phyloP scores from a whole-genome alignment of 92 coral and sea anemone species.

The Paramuricea clavata region DNA sequence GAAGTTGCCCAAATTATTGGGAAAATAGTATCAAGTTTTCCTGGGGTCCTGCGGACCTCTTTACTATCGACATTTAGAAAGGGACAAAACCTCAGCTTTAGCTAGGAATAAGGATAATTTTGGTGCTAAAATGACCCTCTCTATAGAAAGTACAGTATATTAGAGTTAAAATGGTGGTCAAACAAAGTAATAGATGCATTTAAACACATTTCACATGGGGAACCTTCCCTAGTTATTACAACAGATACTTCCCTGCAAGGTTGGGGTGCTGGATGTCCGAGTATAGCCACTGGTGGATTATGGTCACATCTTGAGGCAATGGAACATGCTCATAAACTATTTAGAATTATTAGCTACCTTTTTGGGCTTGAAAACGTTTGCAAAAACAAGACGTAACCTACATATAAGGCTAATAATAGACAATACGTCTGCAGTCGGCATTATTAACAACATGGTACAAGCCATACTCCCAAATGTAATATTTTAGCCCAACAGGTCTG shows the following conservation, averaged over 20 bases:
- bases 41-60: conserved; percentile 73
- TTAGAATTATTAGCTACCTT: conserved; percentile 63
- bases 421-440: conserved; percentile 66
- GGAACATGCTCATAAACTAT: conserved; percentile 60
- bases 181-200: conserved; percentile 14
- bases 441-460: conserved; percentile 71
- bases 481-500: conserved; percentile 53
- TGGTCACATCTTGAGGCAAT: conserved; percentile 47
- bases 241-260: conserved; percentile 62
- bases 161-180: conserved; percentile 62
- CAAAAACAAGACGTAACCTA: background rate
- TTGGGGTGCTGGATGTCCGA: conserved; percentile 51
- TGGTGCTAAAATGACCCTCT: conserved; percentile 38
- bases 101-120: conserved; percentile 27
- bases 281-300: conserved; percentile 28
- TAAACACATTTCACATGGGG: conserved; percentile 34
- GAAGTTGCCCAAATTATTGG: conserved; percentile 73
- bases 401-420: conserved; percentile 54
- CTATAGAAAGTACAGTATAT: conserved; percentile 33
- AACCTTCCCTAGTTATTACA: conserved; percentile 26
- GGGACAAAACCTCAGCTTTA: conserved; percentile 65
- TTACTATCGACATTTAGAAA: conserved; percentile 65
- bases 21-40: conserved; percentile 66
- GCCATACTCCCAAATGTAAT: conserved; percentile 58
- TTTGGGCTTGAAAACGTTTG: conserved; percentile 41